Conservation (phyloP, 2,888 invertebrate genomes). For the Congeria kusceri region DNA sequence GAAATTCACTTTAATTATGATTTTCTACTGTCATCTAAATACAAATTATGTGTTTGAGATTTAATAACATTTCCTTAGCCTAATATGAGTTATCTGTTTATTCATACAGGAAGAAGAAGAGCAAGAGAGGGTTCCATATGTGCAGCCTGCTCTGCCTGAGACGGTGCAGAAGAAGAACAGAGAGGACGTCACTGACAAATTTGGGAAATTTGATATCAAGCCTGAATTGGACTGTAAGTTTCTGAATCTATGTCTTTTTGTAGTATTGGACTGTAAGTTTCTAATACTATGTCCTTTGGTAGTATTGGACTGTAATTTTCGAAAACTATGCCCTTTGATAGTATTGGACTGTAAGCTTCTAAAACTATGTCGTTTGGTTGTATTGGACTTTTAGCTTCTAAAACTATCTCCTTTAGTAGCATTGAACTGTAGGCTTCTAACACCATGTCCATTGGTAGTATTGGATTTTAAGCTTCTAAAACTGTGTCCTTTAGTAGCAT, state of each 20-base stretch:
- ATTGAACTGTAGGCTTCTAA: too few species aligned
- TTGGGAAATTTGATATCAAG: slow-evolving; percentile 97
- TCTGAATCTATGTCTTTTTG: background rate
- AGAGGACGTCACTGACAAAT: slow-evolving; percentile 98
- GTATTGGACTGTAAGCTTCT: background rate
- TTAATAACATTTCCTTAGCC: too few species aligned
- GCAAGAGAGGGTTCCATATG: slow-evolving; percentile 69
- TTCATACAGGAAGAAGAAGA: slow-evolving; percentile 46
- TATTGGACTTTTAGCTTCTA: too few species aligned
- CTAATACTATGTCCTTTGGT: background rate
- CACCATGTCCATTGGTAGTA: too few species aligned
- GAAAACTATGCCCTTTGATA: background rate
- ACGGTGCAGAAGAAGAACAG: slow-evolving; percentile 91
- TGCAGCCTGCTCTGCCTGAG: slow-evolving; percentile 84
- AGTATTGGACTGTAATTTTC: background rate
- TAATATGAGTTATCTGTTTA: too few species aligned
- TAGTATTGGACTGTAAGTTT: background rate
- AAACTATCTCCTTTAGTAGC: too few species aligned
- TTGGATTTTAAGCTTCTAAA: too few species aligned
- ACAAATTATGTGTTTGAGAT: too few species aligned
- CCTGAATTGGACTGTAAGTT: slow-evolving; percentile 80
- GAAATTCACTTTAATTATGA: too few species aligned
- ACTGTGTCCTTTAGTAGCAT: too few species aligned
- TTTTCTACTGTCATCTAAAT: too few species aligned
- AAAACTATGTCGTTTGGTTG: background rate